Percentiles rank a stretch among this genome's conserved stretches.
phyloP scores from a whole-genome alignment of 2,888 invertebrate genomes.

The Hydraecia micacea region DNA sequence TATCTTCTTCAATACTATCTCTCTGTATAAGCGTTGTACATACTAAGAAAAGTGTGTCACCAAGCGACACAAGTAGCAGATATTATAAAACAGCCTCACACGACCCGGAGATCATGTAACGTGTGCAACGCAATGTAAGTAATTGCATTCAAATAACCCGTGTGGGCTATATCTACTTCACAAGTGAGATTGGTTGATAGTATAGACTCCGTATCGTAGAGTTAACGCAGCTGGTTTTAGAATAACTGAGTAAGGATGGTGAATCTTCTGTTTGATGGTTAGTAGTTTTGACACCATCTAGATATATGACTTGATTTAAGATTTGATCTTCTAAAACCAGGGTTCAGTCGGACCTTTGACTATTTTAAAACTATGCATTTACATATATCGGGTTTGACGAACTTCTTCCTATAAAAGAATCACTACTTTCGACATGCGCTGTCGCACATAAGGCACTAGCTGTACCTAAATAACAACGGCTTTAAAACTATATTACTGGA shows the following conservation, averaged over 20 bases:
- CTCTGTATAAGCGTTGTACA: neutral
- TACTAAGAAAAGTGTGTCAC: conserved; percentile 40
- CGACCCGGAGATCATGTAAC: conserved; percentile 50
- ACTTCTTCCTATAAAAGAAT: neutral
- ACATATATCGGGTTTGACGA: neutral
- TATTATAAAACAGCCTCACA: conserved; percentile 48
- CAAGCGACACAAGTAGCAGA: conserved; percentile 25
- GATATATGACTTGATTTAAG: neutral
- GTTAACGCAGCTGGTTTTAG: neutral
- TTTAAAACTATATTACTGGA: too few species aligned
- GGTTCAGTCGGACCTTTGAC: neutral
- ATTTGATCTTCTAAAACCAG: neutral
- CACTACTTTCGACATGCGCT: neutral
- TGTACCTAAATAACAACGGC: too few species aligned
- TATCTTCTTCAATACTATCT: neutral
- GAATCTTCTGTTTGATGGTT: neutral
- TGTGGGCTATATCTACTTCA: neutral
- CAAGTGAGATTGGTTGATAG: neutral
- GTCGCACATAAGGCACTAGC: neutral
- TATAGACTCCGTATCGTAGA: neutral
- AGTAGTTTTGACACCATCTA: too few species aligned
- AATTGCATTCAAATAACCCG: conserved; percentile 38
- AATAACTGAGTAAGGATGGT: neutral
- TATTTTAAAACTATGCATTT: neutral
- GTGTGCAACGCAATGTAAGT: conserved; percentile 29